Evolutionary conservation across 1,140 invertebrate species (phyloP), one percentile per base, ranked within the genome.

Genomic region (Nilaparvata lugens): DNA sequence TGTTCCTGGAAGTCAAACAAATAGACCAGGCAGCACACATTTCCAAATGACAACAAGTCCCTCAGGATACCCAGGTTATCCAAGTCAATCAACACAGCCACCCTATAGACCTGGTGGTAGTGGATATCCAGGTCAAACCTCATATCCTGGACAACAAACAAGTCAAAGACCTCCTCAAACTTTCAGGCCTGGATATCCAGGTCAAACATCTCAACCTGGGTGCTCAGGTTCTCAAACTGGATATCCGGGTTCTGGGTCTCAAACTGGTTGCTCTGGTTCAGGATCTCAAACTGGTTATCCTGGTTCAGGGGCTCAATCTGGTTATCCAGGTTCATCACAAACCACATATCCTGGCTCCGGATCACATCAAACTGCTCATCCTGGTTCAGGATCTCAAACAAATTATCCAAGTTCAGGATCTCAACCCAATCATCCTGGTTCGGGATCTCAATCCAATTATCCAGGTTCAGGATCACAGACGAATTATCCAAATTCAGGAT

Each of bases 1-100:
- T 60, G 67, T 63, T 28, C 38, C 62, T 14, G 66, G 64, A 52
- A 62, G 67, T 43, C 60, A 64, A 24, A 66, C 68, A 16, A 68
- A 68, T 19, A 40, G 66, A 38, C 69, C 71, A 43, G 68, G 65
- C 65, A 53, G 53, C 60, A 67, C 69, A 52, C 70, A 70, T 45
- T 16, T 52, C 48, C 69, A 68, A 64, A 69, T 69, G 52, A 43
- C 63, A 45, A 72, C 68, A 65, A 67, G 69, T 31, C 6, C 51
- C 6, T 70, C 67, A 61, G 70, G 63, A n/a, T 62, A 64, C 2
- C 64, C 65, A 52, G 67, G 66, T 43, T 31, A 48, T 51, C 66
- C 67, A 52, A 66, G 66, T 51, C 16, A 11, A 6, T 18, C 56
- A 58, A n/a, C 60, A 43, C 14, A 24, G 9, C 28, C 28, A 28